Conservation (phyloP, 2,888 invertebrate genomes). For the Parapristionchus giblindavisi region DNA sequence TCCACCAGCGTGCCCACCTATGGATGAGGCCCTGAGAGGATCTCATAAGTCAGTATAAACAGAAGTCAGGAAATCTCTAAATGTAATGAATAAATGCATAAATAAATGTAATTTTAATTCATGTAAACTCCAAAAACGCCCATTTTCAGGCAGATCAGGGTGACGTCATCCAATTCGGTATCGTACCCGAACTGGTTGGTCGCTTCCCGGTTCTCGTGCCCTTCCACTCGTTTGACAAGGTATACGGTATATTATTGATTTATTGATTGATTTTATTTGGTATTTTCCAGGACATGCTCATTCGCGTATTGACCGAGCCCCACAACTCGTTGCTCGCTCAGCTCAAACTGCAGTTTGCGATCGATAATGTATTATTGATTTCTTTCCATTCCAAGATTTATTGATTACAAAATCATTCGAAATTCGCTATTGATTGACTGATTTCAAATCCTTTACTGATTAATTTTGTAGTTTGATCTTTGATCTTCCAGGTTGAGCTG, state of each 20-base stretch:
- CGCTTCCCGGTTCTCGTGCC: slow-evolving; percentile 96
- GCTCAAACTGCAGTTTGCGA: slow-evolving; percentile 90
- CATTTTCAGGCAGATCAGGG: slow-evolving; percentile 48
- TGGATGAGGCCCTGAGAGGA: no score
- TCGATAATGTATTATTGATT: slow-evolving; percentile 85
- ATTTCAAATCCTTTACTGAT: no score
- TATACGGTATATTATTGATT: slow-evolving; percentile 16
- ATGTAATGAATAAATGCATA: no score
- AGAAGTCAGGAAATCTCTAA: no score
- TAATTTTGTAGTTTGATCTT: no score
- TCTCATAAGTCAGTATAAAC: no score
- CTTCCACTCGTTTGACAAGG: slow-evolving; percentile 90
- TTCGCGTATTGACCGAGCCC: slow-evolving; percentile 94
- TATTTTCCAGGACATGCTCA: slow-evolving; percentile 78
- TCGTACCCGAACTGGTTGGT: slow-evolving; percentile 80
- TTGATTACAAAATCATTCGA: no score
- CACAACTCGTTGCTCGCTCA: slow-evolving; percentile 96
- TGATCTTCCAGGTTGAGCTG: slow-evolving; percentile 81
- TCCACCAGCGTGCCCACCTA: no score
- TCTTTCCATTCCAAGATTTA: no score
- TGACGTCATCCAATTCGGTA: slow-evolving; percentile 75
- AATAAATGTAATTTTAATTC: no score
- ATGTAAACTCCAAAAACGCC: not conserved
- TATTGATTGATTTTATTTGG: no score
- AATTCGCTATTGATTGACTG: no score